Conservation (phyloP, 2,797 vertebrate genomes). For the Scleropages formosus region DNA sequence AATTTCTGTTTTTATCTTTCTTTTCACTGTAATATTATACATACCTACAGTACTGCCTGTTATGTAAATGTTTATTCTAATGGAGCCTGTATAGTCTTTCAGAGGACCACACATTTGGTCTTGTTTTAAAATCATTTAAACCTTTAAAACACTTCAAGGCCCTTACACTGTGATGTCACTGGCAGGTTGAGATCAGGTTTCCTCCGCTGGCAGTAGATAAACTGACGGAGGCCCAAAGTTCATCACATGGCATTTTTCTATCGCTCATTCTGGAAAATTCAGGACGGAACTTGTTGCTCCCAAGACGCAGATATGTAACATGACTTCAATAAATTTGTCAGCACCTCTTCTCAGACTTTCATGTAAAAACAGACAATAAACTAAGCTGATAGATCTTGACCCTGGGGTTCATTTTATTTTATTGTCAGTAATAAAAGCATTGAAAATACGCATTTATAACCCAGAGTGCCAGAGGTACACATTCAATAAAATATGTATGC, state of each 20-base stretch:
- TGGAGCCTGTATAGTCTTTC: background rate
- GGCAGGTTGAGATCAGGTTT: slow-evolving; percentile 10
- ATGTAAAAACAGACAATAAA: slow-evolving; percentile 45
- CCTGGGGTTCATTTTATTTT: no score
- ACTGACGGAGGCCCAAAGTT: background rate
- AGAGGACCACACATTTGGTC: background rate
- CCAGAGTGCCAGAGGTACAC: no score
- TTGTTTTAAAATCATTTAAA: slow-evolving; percentile 30
- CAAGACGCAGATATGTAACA: background rate
- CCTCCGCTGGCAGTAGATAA: background rate
- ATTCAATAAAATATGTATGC: no score
- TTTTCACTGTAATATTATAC: slow-evolving; percentile 16
- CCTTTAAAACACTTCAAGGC: no score
- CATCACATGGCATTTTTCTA: background rate
- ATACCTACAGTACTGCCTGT: slow-evolving; percentile 3
- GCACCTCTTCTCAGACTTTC: slow-evolving; percentile 32
- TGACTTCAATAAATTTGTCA: slow-evolving; percentile 35
- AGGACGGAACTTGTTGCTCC: background rate
- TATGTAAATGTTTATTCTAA: no score
- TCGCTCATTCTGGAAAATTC: background rate
- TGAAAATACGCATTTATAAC: no score
- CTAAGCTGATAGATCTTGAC: background rate
- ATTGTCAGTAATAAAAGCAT: no score
- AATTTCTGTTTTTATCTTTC: background rate
- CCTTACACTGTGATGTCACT: slow-evolving; percentile 45